Base-by-base conservation (phyloP, 2,797 vertebrate genomes). In the Phrynocephalus vlangalii region DNA sequence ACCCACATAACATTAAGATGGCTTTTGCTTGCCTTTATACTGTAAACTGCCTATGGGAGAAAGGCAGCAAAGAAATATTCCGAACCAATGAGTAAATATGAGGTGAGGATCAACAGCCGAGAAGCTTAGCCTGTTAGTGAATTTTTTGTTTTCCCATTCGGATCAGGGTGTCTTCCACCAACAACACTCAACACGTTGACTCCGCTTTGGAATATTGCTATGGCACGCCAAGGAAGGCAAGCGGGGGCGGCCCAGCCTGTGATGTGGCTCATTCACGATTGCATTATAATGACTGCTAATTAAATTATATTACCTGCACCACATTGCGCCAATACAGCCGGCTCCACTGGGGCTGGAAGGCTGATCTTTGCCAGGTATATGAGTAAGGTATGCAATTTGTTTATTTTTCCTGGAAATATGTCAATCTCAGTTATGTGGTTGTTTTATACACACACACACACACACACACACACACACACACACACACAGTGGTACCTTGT, bases 311-410 rank as follows among this genome's bases (percentile, higher is more conserved):
- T n/a, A 30, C 4, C 26, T 16, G 20, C 16, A n/a, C 22, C 9
- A 0, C 28, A 24, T 86, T 86, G 68, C 48, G 18, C 26, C 85
- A 80, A 28, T 16, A 3, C 9, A 44, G 13, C 33, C n/a, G 50
- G 30, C 84, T 79, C 66, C 77, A 28, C 56, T 33, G n/a, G 15
- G 78, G 68, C 78, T 86, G 52, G 78, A 60, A 80, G 77, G 76
- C 22, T 60, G 68, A 6, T 7, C 26, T 24, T 68, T 68, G 84
- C n/a, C 50, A 1, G 30, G 3, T 26, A 8, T 30, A 5, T 20
- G 18, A 78, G 2, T 6, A 28, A 50, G 75, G 28, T 20, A 2
- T 11, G 3, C 15, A 1, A 6, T 30, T 68, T 28, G 6, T 11
- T 22, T 30, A 30, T 30, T 67, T 68, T 18, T 28, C 7, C 3